These are phyloP conservation scores for Pristionchus fissidentatus DNA, from an alignment of 2,888 invertebrate genomes.

Conservation along the genomic window DNA sequence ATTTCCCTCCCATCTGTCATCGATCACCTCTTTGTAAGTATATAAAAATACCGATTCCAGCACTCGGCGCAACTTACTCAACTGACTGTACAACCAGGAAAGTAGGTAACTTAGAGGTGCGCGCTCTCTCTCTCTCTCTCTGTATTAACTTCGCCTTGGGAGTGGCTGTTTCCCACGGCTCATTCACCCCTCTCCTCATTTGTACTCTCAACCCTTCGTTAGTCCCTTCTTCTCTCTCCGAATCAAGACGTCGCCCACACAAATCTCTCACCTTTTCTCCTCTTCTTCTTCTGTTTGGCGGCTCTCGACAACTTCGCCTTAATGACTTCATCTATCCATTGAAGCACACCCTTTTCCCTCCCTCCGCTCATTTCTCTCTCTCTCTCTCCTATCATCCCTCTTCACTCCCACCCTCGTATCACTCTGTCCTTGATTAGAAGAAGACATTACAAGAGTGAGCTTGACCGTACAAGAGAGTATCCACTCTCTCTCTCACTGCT, in stretches of 20 bases:
- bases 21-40: no score
- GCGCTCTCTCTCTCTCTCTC: slow-evolving; percentile 20
- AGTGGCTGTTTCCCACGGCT: slow-evolving; percentile 36
- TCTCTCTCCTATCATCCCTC: neutral
- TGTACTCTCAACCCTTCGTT: slow-evolving; percentile 26
- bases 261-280: slow-evolving; percentile 13
- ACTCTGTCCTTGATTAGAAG: slow-evolving; percentile 39
- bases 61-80: neutral
- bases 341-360: slow-evolving; percentile 23
- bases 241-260: neutral
- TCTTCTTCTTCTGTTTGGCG: slow-evolving; percentile 40
- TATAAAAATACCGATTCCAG: no score
- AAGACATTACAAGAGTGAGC: slow-evolving; percentile 35
- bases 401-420: slow-evolving; percentile 17
- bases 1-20: neutral
- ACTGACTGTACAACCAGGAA: neutral
- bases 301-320: slow-evolving; percentile 35
- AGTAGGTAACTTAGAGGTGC: neutral
- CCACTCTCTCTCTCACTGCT: neutral
- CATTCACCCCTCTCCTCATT: slow-evolving; percentile 21
- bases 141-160: slow-evolving; percentile 14
- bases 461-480: neutral
- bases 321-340: slow-evolving; percentile 40
- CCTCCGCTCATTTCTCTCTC: neutral
- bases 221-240: slow-evolving; percentile 19